These are phyloP conservation scores for Timema podura DNA, from an alignment of 2,888 invertebrate genomes.

Conservation along the genomic window DNA sequence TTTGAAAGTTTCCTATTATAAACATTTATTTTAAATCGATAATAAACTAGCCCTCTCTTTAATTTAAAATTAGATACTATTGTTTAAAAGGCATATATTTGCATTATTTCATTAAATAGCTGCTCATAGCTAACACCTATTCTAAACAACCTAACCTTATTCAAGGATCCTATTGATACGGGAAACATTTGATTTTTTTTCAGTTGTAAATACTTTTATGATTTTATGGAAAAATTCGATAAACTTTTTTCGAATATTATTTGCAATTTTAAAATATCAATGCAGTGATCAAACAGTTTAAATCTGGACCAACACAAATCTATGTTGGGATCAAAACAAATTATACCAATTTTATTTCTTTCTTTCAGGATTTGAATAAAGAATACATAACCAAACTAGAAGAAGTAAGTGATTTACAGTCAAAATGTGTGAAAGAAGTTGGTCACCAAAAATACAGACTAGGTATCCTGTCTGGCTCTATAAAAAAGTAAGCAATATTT, in stretches of 20 bases:
- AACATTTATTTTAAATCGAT: background rate
- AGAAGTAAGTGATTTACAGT: slow-evolving; percentile 76
- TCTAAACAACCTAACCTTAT: background rate
- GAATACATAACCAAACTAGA: slow-evolving; percentile 82
- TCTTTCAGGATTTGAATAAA: slow-evolving; percentile 66
- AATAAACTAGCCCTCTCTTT: background rate
- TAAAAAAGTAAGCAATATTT: slow-evolving; percentile 69
- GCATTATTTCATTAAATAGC: no score
- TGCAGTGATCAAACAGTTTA: slow-evolving; percentile 11
- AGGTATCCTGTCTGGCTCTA: slow-evolving; percentile 68
- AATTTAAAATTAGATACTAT: background rate
- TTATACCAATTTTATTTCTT: background rate
- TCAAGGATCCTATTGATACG: no score
- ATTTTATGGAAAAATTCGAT: background rate
- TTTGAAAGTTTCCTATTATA: background rate
- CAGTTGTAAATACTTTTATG: background rate
- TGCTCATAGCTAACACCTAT: no score
- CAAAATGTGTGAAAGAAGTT: slow-evolving; percentile 82
- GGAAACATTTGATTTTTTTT: background rate
- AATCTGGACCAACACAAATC: slow-evolving; percentile 11
- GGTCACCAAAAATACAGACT: slow-evolving; percentile 90
- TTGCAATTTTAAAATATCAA: background rate
- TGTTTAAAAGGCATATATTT: no score
- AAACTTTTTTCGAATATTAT: no score
- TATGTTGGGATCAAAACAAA: slow-evolving; percentile 12